phyloP scores from a whole-genome alignment of 2,113 vertebrate species.

The Rhizomys pruinosus region DNA sequence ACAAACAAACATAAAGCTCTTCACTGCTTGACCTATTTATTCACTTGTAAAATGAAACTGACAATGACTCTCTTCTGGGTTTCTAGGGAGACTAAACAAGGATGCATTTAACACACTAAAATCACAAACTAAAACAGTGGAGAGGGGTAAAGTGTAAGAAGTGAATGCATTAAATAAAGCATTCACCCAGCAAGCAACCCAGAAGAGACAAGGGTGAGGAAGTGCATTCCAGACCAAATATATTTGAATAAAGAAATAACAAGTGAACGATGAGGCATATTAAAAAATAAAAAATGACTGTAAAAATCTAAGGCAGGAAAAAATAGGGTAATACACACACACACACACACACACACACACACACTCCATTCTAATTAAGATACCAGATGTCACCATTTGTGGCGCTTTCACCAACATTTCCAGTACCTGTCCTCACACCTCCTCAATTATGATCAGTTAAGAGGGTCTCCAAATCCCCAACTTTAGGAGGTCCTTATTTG shows the following conservation, averaged over 20 bases:
- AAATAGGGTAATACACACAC: background rate
- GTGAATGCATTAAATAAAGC: background rate
- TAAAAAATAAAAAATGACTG: background rate
- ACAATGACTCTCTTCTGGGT: background rate
- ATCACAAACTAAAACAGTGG: background rate
- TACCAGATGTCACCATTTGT: background rate
- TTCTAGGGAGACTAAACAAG: background rate
- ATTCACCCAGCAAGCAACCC: background rate
- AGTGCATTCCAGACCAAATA: background rate
- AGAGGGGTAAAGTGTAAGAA: background rate
- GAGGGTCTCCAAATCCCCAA: too few relatives aligned
- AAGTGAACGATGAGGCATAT: background rate
- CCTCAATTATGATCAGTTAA: too few relatives aligned
- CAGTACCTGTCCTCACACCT: background rate
- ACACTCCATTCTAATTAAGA: background rate
- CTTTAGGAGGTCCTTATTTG: background rate
- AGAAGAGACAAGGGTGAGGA: background rate
- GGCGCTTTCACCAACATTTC: background rate
- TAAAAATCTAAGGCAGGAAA: background rate
- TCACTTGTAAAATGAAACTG: background rate
- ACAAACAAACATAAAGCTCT: too few relatives aligned
- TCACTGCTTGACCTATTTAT: background rate
- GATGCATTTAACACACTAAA: background rate
- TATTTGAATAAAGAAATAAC: background rate
- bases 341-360: background rate